Percentiles rank a stretch among this genome's conserved stretches.
These are phyloP conservation scores for Epirrhoe alternata DNA, from an alignment of 2,888 invertebrate genomes.

Conservation along the genomic window DNA sequence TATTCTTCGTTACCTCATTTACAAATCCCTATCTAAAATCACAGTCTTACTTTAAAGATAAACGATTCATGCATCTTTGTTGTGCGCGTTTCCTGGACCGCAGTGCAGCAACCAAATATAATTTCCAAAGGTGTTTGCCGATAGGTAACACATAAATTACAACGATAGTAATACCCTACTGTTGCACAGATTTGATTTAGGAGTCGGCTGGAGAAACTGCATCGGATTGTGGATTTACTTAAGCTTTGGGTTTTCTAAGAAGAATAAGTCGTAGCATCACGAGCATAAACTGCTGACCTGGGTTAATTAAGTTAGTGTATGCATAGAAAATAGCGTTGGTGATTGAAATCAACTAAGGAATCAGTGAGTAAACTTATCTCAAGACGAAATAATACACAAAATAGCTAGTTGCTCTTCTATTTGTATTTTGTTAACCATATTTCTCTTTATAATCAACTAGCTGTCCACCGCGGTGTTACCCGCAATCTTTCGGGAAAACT, in stretches of 20 bases:
- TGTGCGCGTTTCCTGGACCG: constrained; percentile 56
- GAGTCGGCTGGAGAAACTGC: constrained; percentile 60
- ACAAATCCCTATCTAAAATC: not conserved
- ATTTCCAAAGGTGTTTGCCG: constrained; percentile 75
- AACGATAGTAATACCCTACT: constrained; percentile 73
- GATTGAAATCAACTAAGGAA: too few relatives aligned
- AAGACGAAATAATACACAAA: too few relatives aligned
- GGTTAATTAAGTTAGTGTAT: too few relatives aligned
- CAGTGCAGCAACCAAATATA: constrained; percentile 64
- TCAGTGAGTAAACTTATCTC: too few relatives aligned
- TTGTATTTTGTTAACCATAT: too few relatives aligned
- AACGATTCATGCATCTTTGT: constrained; percentile 10
- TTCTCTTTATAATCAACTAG: too few relatives aligned
- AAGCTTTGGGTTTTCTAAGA: constrained; percentile 24
- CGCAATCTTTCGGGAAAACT: too few relatives aligned
- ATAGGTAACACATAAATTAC: constrained; percentile 81
- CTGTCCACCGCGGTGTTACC: too few relatives aligned
- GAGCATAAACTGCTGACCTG: not conserved
- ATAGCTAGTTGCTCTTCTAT: too few relatives aligned
- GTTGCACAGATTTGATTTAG: constrained; percentile 71
- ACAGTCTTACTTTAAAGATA: not conserved
- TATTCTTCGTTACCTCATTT: too few relatives aligned
- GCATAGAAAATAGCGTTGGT: too few relatives aligned
- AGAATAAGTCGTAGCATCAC: constrained; percentile 18
- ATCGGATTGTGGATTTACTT: constrained; percentile 55